Conservation (phyloP, 2,113 vertebrate species). For the Erythrocercus mccallii region DNA sequence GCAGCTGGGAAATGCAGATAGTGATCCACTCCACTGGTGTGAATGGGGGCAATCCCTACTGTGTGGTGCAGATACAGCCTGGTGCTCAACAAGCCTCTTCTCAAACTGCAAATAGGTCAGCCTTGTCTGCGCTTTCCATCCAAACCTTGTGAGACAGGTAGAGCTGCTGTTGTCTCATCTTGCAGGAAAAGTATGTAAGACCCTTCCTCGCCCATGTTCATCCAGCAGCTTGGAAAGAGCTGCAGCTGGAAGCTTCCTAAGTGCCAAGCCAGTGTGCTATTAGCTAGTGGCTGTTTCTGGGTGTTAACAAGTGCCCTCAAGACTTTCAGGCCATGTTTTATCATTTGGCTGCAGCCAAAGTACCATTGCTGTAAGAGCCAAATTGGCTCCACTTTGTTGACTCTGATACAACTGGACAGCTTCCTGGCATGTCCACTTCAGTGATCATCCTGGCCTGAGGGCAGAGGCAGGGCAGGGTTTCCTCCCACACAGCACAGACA, state of each 20-base stretch:
- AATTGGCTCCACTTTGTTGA: not conserved
- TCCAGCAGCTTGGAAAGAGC: not conserved
- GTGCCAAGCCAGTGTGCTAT: not conserved
- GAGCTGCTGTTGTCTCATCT: not conserved
- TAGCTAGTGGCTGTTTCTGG: not conserved
- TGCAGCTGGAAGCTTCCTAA: not conserved
- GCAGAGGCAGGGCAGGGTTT: not conserved
- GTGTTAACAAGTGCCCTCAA: not conserved
- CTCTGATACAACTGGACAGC: not conserved
- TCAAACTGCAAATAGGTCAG: not conserved
- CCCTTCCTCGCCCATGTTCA: not conserved
- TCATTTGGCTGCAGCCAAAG: not conserved
- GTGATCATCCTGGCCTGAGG: not conserved
- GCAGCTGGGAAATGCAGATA: not conserved
- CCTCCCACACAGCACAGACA: not conserved
- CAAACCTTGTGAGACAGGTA: not conserved
- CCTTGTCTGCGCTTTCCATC: not conserved
- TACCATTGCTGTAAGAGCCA: not conserved
- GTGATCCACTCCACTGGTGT: not conserved
- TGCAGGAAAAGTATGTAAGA: not conserved
- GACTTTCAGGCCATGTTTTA: constrained; percentile 2
- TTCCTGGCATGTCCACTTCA: not conserved
- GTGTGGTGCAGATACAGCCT: not conserved
- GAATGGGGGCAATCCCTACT: fast-evolving
- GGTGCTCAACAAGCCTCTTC: not conserved